phyloP scores from a whole-genome alignment of 2,113 vertebrate species.

The Mus pahari region DNA sequence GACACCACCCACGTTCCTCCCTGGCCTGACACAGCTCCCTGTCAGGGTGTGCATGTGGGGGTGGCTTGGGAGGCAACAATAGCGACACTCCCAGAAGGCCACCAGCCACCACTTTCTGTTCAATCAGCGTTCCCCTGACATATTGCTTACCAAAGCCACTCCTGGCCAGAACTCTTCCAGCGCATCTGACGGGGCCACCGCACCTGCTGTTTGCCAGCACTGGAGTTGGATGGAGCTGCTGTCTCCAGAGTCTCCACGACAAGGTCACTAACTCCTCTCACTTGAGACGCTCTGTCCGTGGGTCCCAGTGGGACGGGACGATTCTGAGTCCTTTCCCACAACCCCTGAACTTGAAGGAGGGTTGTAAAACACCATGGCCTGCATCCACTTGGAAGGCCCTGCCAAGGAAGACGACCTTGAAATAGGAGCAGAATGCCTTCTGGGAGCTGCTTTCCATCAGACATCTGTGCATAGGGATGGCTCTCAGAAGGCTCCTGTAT shows the following conservation, averaged over 20 bases:
- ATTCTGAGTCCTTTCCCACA: background rate
- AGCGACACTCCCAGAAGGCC: conserved; percentile 4
- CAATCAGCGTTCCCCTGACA: conserved; percentile 52
- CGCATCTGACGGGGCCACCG: background rate
- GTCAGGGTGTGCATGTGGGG: background rate
- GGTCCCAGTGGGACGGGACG: background rate
- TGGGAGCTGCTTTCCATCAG: background rate
- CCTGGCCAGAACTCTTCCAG: conserved; percentile 19
- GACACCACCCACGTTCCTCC: background rate
- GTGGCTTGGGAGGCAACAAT: conserved; percentile 33
- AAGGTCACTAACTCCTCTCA: conserved; percentile 17
- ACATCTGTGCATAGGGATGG: background rate
- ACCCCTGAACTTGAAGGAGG: background rate
- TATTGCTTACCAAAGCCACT: conserved; percentile 63
- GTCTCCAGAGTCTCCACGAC: background rate
- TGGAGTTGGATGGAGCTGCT: background rate
- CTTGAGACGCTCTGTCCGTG: background rate
- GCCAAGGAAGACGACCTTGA: conserved; percentile 49
- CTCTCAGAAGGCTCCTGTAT: background rate
- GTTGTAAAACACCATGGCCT: background rate
- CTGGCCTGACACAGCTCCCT: conserved; percentile 24
- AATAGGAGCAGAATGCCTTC: conserved; percentile 36
- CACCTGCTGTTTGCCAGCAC: background rate
- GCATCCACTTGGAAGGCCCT: background rate
- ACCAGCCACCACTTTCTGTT: conserved; percentile 7